Conservation (phyloP, 2,888 invertebrate species). For the Plutella xylostella region DNA sequence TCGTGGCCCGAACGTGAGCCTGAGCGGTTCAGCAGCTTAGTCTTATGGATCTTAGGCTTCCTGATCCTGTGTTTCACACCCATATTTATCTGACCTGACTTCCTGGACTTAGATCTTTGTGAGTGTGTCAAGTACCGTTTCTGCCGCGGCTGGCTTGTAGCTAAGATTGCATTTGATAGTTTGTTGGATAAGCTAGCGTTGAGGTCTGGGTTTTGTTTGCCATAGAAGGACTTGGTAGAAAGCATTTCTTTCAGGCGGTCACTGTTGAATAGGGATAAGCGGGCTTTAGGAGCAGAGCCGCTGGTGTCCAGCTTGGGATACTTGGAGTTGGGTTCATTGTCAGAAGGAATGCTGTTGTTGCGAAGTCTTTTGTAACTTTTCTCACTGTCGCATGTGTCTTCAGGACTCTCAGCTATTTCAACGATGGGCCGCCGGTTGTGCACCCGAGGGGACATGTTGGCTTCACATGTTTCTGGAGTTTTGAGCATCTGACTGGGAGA, state of each 20-base stretch:
- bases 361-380: constrained; percentile 49
- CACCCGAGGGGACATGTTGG: constrained; percentile 51
- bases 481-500: constrained; percentile 55
- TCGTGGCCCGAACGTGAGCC: constrained; percentile 17
- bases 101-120: constrained; percentile 35
- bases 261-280: constrained; percentile 53
- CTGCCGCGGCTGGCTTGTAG: constrained; percentile 25
- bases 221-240: constrained; percentile 68
- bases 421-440: constrained; percentile 42
- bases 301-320: constrained; percentile 41
- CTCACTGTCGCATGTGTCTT: constrained; percentile 44
- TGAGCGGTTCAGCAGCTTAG: constrained; percentile 25
- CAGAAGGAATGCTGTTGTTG: constrained; percentile 41
- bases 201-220: constrained; percentile 54
- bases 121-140: constrained; percentile 34
- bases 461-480: constrained; percentile 49
- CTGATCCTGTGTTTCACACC: constrained; percentile 75
- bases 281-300: constrained; percentile 45
- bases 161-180: constrained; percentile 44
- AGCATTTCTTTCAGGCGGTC: constrained; percentile 59
- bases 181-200: constrained; percentile 38
- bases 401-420: constrained; percentile 53
- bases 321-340: constrained; percentile 41
- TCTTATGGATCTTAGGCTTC: constrained; percentile 67
- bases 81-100: constrained; percentile 73